These are phyloP conservation scores for Leucoraja erinaceus DNA, from an alignment of 2,113 vertebrate species.

Conservation along the genomic window DNA sequence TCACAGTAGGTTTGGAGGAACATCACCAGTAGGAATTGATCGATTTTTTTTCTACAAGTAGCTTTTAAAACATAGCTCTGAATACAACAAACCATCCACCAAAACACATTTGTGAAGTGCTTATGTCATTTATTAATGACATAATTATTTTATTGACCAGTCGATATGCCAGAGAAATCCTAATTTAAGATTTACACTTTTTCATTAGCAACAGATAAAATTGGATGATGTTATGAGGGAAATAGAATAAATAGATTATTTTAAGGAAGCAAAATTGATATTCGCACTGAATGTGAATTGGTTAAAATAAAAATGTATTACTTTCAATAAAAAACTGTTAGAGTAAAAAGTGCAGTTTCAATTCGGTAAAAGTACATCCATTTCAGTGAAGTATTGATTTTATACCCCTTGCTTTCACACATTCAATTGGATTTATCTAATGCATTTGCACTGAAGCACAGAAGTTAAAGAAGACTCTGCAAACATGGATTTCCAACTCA, in stretches of 20 bases:
- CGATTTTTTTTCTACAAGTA: not conserved
- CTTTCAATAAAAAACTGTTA: not conserved
- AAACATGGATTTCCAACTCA: not conserved
- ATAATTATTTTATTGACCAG: not conserved
- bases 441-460: not conserved
- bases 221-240: not conserved
- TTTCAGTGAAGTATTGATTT: constrained; percentile 28
- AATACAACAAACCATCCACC: not conserved
- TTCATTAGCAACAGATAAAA: not conserved
- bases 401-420: constrained; percentile 24
- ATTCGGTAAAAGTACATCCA: not conserved
- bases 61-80: no score
- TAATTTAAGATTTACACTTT: not conserved
- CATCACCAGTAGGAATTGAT: not conserved
- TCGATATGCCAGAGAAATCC: not conserved
- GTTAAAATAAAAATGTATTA: not conserved
- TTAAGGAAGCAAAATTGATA: not conserved
- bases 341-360: constrained; percentile 6
- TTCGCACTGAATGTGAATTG: not conserved
- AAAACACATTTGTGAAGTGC: not conserved
- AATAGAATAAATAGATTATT: not conserved
- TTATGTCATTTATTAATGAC: not conserved
- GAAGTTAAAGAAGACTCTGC: constrained; percentile 8
- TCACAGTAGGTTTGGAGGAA: not conserved
- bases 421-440: constrained; percentile 30